Evolutionary conservation across 2,888 invertebrate species (phyloP).

Genomic region (Cantharis flavilabris): DNA sequence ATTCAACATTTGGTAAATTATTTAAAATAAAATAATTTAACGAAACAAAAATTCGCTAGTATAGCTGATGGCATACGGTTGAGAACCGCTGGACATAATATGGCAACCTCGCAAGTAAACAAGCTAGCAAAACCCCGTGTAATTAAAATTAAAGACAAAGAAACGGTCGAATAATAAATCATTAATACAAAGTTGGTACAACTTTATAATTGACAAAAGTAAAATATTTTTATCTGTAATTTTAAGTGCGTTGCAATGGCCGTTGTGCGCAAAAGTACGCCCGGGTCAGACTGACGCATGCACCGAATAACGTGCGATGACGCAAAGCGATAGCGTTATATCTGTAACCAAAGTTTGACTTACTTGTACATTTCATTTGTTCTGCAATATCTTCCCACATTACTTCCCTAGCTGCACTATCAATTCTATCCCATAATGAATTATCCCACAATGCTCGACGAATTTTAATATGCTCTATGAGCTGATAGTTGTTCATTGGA

Average conservation of each 20-base stretch:
- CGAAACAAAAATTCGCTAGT: neutral
- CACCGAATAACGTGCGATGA: slow-evolving; percentile 8
- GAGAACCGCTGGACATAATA: neutral
- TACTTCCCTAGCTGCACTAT: slow-evolving; percentile 39
- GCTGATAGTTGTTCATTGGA: slow-evolving; percentile 37
- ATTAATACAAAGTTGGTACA: neutral
- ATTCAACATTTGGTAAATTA: neutral
- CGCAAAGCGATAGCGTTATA: slow-evolving; percentile 15
- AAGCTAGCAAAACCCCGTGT: neutral
- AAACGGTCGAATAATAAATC: too few species aligned
- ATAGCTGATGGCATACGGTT: neutral
- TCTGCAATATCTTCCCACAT: slow-evolving; percentile 45
- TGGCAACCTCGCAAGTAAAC: neutral
- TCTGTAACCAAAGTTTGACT: slow-evolving; percentile 18
- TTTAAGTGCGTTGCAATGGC: slow-evolving; percentile 25
- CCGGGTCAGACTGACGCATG: slow-evolving; percentile 48
- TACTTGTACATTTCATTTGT: slow-evolving; percentile 37
- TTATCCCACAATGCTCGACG: slow-evolving; percentile 38
- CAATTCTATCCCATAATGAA: slow-evolving; percentile 33
- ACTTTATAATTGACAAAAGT: neutral
- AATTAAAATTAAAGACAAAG: neutral
- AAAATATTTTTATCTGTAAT: neutral
- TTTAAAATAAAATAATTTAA: too few species aligned
- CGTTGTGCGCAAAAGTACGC: slow-evolving; percentile 46
- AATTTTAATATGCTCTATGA: slow-evolving; percentile 36